Percentiles rank a stretch among this genome's conserved stretches.
These are phyloP conservation scores for Sarcophaga variegata DNA, from an alignment of 2,888 invertebrate genomes.

Conservation along the genomic window DNA sequence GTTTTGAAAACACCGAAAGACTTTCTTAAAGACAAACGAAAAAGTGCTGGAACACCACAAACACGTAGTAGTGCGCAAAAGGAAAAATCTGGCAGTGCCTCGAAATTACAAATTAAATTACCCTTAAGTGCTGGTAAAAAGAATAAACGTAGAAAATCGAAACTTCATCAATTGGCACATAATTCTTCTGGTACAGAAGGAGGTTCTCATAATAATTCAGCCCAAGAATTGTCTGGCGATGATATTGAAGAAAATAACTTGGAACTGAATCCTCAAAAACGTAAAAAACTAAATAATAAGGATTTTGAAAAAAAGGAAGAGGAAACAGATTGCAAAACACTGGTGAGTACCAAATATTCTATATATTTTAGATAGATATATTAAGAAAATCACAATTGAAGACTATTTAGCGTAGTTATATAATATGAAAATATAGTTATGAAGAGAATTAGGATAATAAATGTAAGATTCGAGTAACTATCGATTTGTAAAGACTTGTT, in stretches of 20 bases:
- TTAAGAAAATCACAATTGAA: too few species aligned
- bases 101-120: slow-evolving; percentile 77
- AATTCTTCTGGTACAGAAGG: slow-evolving; percentile 37
- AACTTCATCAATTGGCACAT: slow-evolving; percentile 24
- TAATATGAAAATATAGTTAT: too few species aligned
- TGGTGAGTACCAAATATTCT: not conserved
- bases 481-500: too few species aligned
- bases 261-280: slow-evolving; percentile 75
- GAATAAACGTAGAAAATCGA: slow-evolving; percentile 74
- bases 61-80: slow-evolving; percentile 48
- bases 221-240: slow-evolving; percentile 74
- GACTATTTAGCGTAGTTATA: too few species aligned
- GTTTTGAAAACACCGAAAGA: slow-evolving; percentile 36
- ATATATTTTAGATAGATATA: not conserved
- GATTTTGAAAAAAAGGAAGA: slow-evolving; percentile 3
- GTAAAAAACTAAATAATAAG: slow-evolving; percentile 70
- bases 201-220: slow-evolving; percentile 30
- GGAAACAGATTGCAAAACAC: not conserved
- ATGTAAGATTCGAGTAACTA: too few species aligned
- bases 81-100: slow-evolving; percentile 55
- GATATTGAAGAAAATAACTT: slow-evolving; percentile 73
- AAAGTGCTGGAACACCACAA: slow-evolving; percentile 69
- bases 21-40: slow-evolving; percentile 41
- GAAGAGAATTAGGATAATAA: too few species aligned
- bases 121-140: slow-evolving; percentile 75